A percentile compares a stretch with the other conserved stretches of the same genome.
These are phyloP conservation scores for Buathra laborator DNA, from an alignment of 2,888 invertebrate genomes.

Conservation along the genomic window DNA sequence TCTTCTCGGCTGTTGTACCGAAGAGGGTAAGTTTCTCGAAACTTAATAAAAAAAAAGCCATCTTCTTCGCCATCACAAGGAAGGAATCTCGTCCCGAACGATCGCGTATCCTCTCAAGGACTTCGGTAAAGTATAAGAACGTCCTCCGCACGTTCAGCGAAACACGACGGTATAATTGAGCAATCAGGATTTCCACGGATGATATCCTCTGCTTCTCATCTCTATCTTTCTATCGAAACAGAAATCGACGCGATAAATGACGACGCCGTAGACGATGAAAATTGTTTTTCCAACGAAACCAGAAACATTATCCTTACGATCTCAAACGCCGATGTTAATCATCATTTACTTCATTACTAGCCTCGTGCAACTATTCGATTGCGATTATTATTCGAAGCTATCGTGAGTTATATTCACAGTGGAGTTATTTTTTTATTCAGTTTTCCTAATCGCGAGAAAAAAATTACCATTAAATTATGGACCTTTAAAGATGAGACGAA, in stretches of 20 bases:
- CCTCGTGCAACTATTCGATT: constrained; percentile 7
- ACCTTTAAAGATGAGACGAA: no score
- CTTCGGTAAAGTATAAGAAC: constrained; percentile 29
- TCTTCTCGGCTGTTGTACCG: constrained; percentile 93
- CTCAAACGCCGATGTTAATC: constrained; percentile 10
- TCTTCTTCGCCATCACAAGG: constrained; percentile 22
- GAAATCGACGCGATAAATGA: constrained; percentile 40
- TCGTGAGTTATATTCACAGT: not conserved
- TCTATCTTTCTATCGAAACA: constrained; percentile 22
- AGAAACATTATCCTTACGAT: constrained; percentile 12
- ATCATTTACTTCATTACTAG: constrained; percentile 5
- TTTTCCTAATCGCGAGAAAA: not conserved
- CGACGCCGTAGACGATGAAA: constrained; percentile 1
- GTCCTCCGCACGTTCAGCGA: constrained; percentile 69
- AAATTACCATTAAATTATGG: not conserved
- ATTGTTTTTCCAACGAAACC: constrained; percentile 48
- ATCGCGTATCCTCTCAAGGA: constrained; percentile 64
- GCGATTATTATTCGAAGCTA: not conserved
- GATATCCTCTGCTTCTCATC: constrained; percentile 19
- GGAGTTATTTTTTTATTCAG: constrained; percentile 14
- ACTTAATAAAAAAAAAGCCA: not conserved
- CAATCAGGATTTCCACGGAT: constrained; percentile 68
- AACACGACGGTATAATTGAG: constrained; percentile 71
- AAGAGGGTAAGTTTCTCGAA: constrained; percentile 88
- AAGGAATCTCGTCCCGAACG: constrained; percentile 42